Conservation (phyloP, 2,888 invertebrate genomes). For the Heteromyza rotundicornis region DNA sequence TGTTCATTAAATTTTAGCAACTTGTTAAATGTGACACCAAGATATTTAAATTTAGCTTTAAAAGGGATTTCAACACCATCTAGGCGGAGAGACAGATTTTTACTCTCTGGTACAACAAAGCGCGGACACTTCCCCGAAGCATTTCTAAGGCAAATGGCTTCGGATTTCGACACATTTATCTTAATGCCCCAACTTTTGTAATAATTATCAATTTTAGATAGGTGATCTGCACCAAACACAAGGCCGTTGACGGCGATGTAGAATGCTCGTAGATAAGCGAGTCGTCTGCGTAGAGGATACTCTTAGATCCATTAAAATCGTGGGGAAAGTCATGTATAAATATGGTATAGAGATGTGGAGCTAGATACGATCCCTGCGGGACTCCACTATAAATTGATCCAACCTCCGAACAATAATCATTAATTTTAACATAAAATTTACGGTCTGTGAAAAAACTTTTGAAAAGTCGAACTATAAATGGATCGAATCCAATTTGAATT, state of each 20-base stretch:
- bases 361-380: constrained; percentile 20
- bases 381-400: constrained; percentile 14
- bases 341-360: constrained; percentile 23
- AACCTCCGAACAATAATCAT: not conserved
- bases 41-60: too few species aligned
- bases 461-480: constrained; percentile 10
- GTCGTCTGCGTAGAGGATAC: constrained; percentile 26
- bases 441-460: not conserved
- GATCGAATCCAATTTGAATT: constrained; percentile 6
- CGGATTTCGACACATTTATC: too few species aligned
- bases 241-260: not conserved
- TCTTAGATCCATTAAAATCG: not conserved
- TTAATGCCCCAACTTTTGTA: constrained; percentile 23
- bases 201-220: constrained; percentile 4
- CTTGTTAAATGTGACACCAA: too few species aligned
- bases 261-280: constrained; percentile 16
- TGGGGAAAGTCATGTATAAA: constrained; percentile 17
- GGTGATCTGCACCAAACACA: not conserved
- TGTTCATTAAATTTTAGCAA: too few species aligned
- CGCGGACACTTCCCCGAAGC: too few species aligned
- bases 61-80: too few species aligned
- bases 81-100: too few species aligned
- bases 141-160: too few species aligned
- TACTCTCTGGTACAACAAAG: too few species aligned
- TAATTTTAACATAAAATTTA: constrained; percentile 17